These are phyloP conservation scores for Cydia splendana DNA, from an alignment of 1,140 invertebrate species.

Conservation along the genomic window DNA sequence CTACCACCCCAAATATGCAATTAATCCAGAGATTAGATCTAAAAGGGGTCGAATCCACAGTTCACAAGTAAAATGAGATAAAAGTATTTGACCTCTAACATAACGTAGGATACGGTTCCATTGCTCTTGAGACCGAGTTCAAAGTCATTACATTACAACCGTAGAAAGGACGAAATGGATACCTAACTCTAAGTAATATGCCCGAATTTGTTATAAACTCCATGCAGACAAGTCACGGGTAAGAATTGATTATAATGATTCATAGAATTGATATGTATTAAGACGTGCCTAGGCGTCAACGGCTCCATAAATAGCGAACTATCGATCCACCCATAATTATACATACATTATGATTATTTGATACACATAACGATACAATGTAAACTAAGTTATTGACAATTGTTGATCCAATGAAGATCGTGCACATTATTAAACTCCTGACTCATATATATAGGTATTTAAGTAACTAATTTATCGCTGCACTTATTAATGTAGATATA, in stretches of 20 bases:
- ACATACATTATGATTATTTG: background rate
- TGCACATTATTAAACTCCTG: too few relatives aligned
- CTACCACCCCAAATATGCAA: background rate
- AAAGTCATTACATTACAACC: background rate
- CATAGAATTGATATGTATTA: background rate
- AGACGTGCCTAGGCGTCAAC: background rate
- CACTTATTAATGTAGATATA: too few relatives aligned
- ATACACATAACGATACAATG: background rate
- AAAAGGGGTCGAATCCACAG: background rate
- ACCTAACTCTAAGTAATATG: background rate
- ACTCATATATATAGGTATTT: too few relatives aligned
- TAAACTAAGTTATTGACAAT: background rate
- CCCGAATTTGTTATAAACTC: background rate
- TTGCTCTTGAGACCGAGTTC: background rate
- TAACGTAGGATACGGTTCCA: background rate
- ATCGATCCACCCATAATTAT: background rate
- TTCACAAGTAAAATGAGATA: background rate
- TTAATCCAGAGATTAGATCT: background rate
- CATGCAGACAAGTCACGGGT: background rate
- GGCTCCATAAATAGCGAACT: background rate
- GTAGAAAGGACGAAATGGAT: background rate
- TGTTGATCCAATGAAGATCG: background rate
- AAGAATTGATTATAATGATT: background rate
- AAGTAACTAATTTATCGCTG: too few relatives aligned
- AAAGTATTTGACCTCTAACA: slow-evolving; percentile 4